Base-by-base conservation (phyloP, 1,140 invertebrate genomes). In the Penaeus indicus region DNA sequence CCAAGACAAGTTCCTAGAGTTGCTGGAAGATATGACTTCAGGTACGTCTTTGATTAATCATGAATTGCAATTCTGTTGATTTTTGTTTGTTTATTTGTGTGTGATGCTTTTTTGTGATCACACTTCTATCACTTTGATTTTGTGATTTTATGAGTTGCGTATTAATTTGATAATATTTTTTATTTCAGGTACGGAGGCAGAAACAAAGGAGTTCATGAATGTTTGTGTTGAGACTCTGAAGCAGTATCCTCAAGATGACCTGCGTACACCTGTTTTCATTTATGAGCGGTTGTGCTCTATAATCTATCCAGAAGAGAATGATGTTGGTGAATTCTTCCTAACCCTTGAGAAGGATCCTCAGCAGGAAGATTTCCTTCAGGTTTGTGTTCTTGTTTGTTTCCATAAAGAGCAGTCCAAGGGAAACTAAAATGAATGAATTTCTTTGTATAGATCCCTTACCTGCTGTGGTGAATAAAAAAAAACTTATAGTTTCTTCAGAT, bases 311-410 rank as follows among this genome's bases (percentile, higher is more conserved):
- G 98, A 99, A 93, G 98, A 99, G 93, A 99, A 98, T 92, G 98
- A 99, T 92, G 95, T 98, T 22, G 97, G 97, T 1, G 98, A 99
- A 94, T 99, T 99, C 93, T 98, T 98, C 93, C 94, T 99, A 67
- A 97, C 97, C 0, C 94, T 99, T 22, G 98, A 99, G 92, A 99
- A 99, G 92, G 98, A 99, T 94, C 97, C 98, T 0, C 98, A 99
- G 92, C 98, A 99, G 92, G 98, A 99, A 94, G 98, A 99, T 93
- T 99, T 99, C 93, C 94, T 99, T 89, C 97, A 97, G 93, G 95
- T 95, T 91, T 77, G 88, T 75, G 13, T 85, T n/a, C 54, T 54
- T 54, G 38, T 42, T 13, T 13, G 1, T 54, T 54, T 13, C 47
- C 11, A 13, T 54, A 54, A 54, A 54, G 54, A 54, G 3, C 38